phyloP scores from a whole-genome alignment of 2,888 invertebrate species.

The Myopa tessellatipennis region DNA sequence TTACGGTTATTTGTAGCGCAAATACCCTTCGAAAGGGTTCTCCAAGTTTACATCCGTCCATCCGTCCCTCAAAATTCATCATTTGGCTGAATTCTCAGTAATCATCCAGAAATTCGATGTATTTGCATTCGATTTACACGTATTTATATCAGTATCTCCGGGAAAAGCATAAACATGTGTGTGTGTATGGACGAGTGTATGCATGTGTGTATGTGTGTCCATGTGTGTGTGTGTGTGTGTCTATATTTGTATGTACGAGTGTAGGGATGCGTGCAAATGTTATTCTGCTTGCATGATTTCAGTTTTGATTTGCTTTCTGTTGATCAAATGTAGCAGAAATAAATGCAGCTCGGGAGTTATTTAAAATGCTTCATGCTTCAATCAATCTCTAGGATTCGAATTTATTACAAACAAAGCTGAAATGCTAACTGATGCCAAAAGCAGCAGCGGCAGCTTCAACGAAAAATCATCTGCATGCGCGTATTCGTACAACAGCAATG shows the following conservation, averaged over 20 bases:
- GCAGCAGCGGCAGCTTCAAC: background rate
- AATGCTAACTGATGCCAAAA: slow-evolving; percentile 50
- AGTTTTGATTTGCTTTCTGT: slow-evolving; percentile 5
- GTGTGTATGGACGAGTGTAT: slow-evolving; percentile 34
- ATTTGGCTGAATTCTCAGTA: background rate
- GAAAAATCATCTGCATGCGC: too few species aligned
- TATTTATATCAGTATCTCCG: background rate
- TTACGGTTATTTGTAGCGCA: too few species aligned
- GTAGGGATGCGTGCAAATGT: slow-evolving; percentile 9
- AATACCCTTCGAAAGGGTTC: too few species aligned
- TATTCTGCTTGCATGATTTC: background rate
- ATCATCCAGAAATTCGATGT: background rate
- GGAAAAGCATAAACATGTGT: slow-evolving; percentile 23
- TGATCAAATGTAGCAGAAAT: slow-evolving; percentile 56
- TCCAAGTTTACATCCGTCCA: background rate
- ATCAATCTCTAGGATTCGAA: slow-evolving; percentile 54
- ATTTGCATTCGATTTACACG: background rate
- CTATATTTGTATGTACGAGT: slow-evolving; percentile 21
- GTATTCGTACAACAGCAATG: too few species aligned
- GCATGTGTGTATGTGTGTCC: slow-evolving; percentile 34
- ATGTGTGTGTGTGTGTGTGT: slow-evolving; percentile 38
- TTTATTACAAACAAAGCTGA: slow-evolving; percentile 38
- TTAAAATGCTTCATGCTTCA: slow-evolving; percentile 63
- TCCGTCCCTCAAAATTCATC: background rate
- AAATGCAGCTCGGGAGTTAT: slow-evolving; percentile 39